These are phyloP conservation scores for Vanessa atalanta DNA, from an alignment of 1,140 invertebrate genomes.

Conservation along the genomic window DNA sequence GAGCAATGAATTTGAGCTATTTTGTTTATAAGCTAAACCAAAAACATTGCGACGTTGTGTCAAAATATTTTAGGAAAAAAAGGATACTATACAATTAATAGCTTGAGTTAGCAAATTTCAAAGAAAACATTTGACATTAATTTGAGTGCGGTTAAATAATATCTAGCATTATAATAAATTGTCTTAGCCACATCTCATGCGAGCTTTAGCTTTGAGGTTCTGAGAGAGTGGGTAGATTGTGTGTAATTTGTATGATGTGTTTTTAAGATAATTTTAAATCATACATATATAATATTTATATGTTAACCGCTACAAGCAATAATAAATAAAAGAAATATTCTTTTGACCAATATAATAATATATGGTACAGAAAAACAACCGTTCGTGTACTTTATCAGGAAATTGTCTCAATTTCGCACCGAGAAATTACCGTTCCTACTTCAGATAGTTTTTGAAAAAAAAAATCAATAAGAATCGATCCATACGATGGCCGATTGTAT, in stretches of 20 bases:
- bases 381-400: too few species aligned
- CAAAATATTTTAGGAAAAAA: not conserved
- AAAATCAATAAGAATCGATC: too few species aligned
- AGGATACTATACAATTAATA: not conserved
- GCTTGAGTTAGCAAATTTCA: not conserved
- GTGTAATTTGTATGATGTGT: not conserved
- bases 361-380: too few species aligned
- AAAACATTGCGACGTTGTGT: not conserved
- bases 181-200: slow-evolving; percentile 16
- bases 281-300: not conserved
- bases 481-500: too few species aligned
- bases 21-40: not conserved
- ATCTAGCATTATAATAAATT: slow-evolving; percentile 15
- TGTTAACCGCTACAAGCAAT: too few species aligned
- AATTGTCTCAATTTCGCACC: too few species aligned
- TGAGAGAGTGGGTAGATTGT: not conserved
- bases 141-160: slow-evolving; percentile 11
- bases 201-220: not conserved
- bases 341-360: too few species aligned
- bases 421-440: too few species aligned
- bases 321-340: too few species aligned
- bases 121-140: not conserved
- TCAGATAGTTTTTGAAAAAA: too few species aligned
- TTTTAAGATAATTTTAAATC: not conserved
- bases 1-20: not conserved